Base-by-base conservation (phyloP, 2,113 vertebrate genomes). In the Dolichotis patagonum region DNA sequence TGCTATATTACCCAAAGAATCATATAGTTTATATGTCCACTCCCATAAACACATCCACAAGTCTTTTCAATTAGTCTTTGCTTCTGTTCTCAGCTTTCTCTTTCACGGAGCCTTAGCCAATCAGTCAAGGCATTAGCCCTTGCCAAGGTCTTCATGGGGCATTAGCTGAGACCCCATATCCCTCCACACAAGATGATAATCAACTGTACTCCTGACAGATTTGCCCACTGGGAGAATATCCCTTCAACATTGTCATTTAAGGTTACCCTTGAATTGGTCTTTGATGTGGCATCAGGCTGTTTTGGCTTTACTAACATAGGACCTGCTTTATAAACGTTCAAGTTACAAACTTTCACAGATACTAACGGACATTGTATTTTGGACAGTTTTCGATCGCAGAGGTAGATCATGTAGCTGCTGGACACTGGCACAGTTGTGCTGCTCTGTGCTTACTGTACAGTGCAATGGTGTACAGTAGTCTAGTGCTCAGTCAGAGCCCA, bases 1-100 rank as follows among this genome's bases (percentile, higher is more conserved):
- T 93, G 80, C 46, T 41, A 38, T 85, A 41, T 67, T 96, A 90
- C 85, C 38, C 56, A 97, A 90, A 93, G 35, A 90, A 63, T 85
- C 43, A 58, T 22, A 90, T 14, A 67, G n/a, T 56, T 26, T 71
- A 28, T 60, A 54, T 46, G 38, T 8, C 22, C 46, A 75, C 13
- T 87, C 30, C n/a, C n/a, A 73, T 1, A 86, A 43, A 85, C 16
- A 71, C 5, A 89, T 38, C 4, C 17, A 73, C 16, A 35, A 28
- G 41, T 28, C 17, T 91, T 82, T 91, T 73, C 46, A 69, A 2
- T 26, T 75, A 90, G 1, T 77, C 30, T 80, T 85, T 54, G 20
- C 71, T 52, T 69, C 43, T 93, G 4, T 93, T 78, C 13, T 43
- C 35, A 80, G 88, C 46, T 5, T 90, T 56, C 41, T 90, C 54